These are phyloP conservation scores for Anastrepha obliqua DNA, from an alignment of 1,140 invertebrate genomes.

Conservation along the genomic window DNA sequence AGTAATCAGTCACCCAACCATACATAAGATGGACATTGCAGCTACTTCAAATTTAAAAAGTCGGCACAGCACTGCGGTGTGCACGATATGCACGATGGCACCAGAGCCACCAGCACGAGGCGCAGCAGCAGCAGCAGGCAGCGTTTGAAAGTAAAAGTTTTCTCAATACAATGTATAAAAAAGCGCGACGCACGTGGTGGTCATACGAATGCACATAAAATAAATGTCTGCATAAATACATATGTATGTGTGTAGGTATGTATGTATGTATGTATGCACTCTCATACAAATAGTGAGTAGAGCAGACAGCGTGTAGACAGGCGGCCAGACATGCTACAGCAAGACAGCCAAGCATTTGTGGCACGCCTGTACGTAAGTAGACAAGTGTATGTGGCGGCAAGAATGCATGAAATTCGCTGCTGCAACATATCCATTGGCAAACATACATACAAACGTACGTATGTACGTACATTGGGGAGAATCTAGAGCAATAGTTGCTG, in stretches of 20 bases:
- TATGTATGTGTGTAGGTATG: not conserved
- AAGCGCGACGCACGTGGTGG: conserved; percentile 24
- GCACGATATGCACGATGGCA: no score
- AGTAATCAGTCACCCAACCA: no score
- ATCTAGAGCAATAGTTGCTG: conserved; percentile 35
- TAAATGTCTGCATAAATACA: not conserved
- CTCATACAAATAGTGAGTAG: not conserved
- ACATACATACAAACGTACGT: not conserved
- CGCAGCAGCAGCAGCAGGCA: not conserved
- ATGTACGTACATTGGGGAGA: not conserved
- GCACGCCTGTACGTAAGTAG: not conserved
- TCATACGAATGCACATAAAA: not conserved
- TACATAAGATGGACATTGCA: not conserved
- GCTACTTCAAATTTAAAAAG: not conserved
- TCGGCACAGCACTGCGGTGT: not conserved
- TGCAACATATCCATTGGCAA: conserved; percentile 1
- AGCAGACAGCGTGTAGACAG: conserved; percentile 10
- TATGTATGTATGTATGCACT: not conserved
- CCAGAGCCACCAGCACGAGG: not conserved
- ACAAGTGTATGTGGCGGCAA: not conserved
- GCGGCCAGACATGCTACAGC: not conserved
- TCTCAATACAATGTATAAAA: conserved; percentile 2
- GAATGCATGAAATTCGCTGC: conserved; percentile 32
- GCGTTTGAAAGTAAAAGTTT: conserved; percentile 27
- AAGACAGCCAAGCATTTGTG: not conserved